Conservation (phyloP, 2,797 vertebrate species). For the Epinephelus coioides region DNA sequence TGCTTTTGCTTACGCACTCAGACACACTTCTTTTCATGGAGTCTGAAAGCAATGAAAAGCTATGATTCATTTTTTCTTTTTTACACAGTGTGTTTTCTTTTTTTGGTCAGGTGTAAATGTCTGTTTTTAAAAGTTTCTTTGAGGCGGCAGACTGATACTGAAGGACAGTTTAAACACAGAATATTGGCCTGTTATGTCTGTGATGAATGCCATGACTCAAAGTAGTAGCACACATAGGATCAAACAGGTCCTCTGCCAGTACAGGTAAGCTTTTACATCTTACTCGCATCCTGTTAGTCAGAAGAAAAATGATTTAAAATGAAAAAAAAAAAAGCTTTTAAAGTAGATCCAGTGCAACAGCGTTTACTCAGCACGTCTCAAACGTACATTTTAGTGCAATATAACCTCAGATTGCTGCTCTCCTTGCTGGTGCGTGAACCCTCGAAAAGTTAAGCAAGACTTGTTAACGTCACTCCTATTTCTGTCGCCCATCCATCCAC, state of each 20-base stretch:
- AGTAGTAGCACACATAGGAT: slow-evolving; percentile 2
- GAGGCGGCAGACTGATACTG: background rate
- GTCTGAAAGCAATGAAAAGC: slow-evolving; percentile 1
- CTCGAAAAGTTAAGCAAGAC: slow-evolving; percentile 51
- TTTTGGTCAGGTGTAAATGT: slow-evolving; percentile 1
- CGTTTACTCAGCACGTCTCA: background rate
- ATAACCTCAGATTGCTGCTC: slow-evolving; percentile 13
- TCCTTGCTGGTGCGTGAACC: slow-evolving; percentile 5
- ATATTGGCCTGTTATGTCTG: background rate
- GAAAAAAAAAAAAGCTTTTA: background rate
- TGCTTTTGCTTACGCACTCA: slow-evolving; percentile 26
- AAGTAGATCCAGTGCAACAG: background rate
- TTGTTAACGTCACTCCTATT: slow-evolving; percentile 65
- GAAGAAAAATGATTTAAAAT: slow-evolving; percentile 7
- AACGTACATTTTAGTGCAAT: slow-evolving; percentile 17
- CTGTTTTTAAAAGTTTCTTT: no score
- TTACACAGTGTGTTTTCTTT: background rate
- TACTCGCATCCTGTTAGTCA: background rate
- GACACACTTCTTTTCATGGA: background rate
- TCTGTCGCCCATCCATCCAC: slow-evolving; percentile 70
- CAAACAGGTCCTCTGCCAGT: background rate
- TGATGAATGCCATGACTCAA: slow-evolving; percentile 1
- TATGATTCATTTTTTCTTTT: background rate
- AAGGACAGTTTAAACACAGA: background rate
- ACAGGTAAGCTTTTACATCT: background rate